These are phyloP conservation scores for Steinernema feltiae DNA, from an alignment of 1,140 invertebrate genomes.

Conservation along the genomic window DNA sequence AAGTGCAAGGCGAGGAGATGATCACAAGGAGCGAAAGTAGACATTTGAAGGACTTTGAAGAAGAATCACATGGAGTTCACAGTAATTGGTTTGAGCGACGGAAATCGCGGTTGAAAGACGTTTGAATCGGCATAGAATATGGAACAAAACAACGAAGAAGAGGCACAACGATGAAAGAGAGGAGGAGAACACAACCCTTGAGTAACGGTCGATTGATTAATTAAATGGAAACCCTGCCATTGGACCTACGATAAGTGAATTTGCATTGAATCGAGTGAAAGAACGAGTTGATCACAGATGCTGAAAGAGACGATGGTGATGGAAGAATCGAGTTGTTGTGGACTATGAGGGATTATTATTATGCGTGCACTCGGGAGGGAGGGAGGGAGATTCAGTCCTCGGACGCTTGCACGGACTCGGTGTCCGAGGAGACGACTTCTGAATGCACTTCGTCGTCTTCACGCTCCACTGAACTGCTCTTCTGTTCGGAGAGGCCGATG, in stretches of 20 bases:
- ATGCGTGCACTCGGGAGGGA: not conserved
- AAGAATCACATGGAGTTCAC: not conserved
- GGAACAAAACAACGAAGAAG: not conserved
- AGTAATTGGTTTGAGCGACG: not conserved
- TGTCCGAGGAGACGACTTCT: not conserved
- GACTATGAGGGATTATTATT: not conserved
- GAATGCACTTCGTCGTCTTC: not conserved
- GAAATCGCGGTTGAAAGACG: not conserved
- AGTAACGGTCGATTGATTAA: too few relatives aligned
- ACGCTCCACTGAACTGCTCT: not conserved
- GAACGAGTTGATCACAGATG: slow-evolving; percentile 1
- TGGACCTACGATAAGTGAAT: slow-evolving; percentile 7
- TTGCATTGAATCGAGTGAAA: slow-evolving; percentile 12
- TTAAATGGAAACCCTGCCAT: not conserved
- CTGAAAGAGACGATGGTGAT: slow-evolving; percentile 10
- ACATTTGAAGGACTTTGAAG: not conserved
- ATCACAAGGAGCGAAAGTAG: not conserved
- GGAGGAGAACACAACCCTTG: not conserved
- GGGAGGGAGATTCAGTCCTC: not conserved
- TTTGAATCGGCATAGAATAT: not conserved
- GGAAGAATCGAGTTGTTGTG: not conserved
- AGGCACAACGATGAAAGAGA: slow-evolving; percentile 5
- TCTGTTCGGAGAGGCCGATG: not conserved
- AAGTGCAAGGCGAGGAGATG: not conserved
- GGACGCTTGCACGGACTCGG: not conserved